These are phyloP conservation scores for Triops longicaudatus DNA, from an alignment of 1,140 invertebrate genomes.

Conservation along the genomic window DNA sequence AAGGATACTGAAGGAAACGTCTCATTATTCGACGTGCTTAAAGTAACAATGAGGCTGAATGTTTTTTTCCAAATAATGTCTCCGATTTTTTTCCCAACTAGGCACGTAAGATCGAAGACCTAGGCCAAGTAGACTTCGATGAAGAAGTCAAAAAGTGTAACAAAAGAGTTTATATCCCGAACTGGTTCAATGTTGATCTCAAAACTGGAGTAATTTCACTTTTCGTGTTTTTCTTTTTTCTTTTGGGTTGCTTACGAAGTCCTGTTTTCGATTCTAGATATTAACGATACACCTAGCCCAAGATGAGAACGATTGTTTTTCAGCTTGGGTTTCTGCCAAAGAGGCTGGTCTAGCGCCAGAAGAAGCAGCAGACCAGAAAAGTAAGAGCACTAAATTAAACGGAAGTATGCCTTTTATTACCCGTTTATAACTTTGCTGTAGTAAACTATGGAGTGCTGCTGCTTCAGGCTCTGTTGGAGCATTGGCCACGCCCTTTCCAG, in stretches of 20 bases:
- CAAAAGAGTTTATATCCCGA: constrained; percentile 93
- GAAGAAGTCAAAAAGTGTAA: constrained; percentile 87
- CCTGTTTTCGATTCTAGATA: constrained; percentile 54
- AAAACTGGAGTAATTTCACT: constrained; percentile 78
- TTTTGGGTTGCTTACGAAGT: not conserved
- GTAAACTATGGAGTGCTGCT: constrained; percentile 95
- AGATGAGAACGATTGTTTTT: constrained; percentile 96
- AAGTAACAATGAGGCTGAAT: constrained; percentile 43
- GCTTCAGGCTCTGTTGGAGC: constrained; percentile 87
- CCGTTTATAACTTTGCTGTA: constrained; percentile 38
- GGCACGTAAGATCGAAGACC: constrained; percentile 82
- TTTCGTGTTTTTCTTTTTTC: not conserved
- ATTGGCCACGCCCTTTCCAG: constrained; percentile 71
- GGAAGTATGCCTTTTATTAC: constrained; percentile 22
- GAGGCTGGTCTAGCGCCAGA: constrained; percentile 76
- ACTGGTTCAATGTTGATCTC: constrained; percentile 98
- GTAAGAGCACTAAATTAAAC: constrained; percentile 39
- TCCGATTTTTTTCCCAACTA: constrained; percentile 32
- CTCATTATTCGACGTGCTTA: constrained; percentile 94
- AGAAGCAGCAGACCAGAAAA: constrained; percentile 76
- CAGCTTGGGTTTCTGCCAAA: constrained; percentile 94
- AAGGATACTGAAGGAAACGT: constrained; percentile 95
- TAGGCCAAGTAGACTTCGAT: constrained; percentile 87
- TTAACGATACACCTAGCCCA: constrained; percentile 91
- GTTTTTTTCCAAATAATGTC: not conserved